Conservation (phyloP, 2,113 vertebrate species). For the Microcebus ravelobensis region DNA sequence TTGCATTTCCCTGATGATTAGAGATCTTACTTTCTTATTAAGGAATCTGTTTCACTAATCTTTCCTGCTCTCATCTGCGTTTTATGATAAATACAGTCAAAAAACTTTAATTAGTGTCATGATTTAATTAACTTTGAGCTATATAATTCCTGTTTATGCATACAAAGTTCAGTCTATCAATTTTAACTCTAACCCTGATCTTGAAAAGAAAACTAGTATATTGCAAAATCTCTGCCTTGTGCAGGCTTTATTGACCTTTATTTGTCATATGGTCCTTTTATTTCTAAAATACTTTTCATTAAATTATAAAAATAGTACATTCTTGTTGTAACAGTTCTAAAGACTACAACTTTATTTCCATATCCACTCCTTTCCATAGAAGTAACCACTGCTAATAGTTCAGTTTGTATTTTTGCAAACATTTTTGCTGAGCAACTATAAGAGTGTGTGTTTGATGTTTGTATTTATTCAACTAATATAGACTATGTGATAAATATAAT, state of each 20-base stretch:
- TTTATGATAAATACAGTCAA: constrained; percentile 11
- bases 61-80: background rate
- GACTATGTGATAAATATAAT: background rate
- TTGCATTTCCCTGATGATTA: too few species aligned
- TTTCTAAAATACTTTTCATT: constrained; percentile 18
- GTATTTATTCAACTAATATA: background rate
- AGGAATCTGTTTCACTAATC: background rate
- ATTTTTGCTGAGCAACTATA: background rate
- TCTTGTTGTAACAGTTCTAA: constrained; percentile 10
- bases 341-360: background rate
- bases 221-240: background rate
- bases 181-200: background rate
- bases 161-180: background rate
- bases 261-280: background rate
- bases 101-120: background rate
- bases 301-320: background rate
- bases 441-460: background rate
- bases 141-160: background rate
- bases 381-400: background rate
- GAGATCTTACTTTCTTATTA: background rate
- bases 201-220: background rate
- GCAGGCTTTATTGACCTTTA: background rate
- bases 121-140: background rate
- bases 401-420: background rate
- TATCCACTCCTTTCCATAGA: background rate